Base-by-base conservation (phyloP, 2,113 vertebrate genomes). In the Dermatemys mawii region DNA sequence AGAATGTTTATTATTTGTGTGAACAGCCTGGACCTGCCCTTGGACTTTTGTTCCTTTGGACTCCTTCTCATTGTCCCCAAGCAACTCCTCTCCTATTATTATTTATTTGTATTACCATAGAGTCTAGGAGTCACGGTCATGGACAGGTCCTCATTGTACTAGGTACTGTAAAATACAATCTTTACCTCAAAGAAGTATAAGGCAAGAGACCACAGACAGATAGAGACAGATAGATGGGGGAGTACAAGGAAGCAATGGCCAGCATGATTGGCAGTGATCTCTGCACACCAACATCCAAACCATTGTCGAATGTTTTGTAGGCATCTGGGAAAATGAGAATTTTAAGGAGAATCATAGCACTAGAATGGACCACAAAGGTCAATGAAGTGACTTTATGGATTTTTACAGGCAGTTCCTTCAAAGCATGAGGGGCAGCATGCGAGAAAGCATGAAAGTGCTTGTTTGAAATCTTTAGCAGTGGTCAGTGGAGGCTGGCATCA, bases 91-190 rank as follows among this genome's bases (percentile, higher is more conserved):
- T 73, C 38, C 21, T 73, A 73, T 24, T 73, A 41, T 3, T 82
- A 5, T 60, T 87, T 83, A 41, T 48, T 73, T 73, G n/a, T 41
- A 11, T 73, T 22, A 73, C n/a, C 38, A 41, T 41, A 80, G 32
- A 51, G 60, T 73, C 75, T 86, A 0, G 2, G 35, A 90, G 27
- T 12, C 51, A 70, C 24, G 24, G 27, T 14, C 80, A 44, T 5
- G 3, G 49, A 29, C n/a, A 87, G n/a, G 17, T 41, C 50, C 35
- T 4, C 22, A 73, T 41, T 81, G 4, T 55, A 46, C 0, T 0
- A 78, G 46, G 11, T 82, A 19, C 11, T 88, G 1, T 83, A 90
- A 87, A 70, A 13, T 85, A 13, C 21, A 26, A 11, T 38, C 70
- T 10, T 38, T 17, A 7, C 57, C 14, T 63, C 57, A 32, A 63